Evolutionary conservation across 35 echinoderm and acorn worm genomes (phyloP).

Genomic region (Acanthaster planci): DNA sequence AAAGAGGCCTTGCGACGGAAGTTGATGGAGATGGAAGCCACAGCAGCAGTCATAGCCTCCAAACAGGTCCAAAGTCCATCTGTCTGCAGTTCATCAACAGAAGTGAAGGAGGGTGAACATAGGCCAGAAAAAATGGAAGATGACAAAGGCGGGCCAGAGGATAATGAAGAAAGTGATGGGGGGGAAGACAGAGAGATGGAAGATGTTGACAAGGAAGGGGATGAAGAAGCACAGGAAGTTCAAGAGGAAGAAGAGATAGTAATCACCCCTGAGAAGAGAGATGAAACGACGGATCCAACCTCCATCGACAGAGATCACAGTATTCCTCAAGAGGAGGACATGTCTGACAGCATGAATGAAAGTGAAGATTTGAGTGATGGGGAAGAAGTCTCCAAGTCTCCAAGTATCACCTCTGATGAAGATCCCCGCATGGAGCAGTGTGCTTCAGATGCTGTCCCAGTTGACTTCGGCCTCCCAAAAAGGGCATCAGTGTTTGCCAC

Average conservation of each 20-base stretch:
- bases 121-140: slow-evolving; percentile 36
- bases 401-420: not conserved
- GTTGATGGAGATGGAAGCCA: not conserved
- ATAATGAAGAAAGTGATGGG: not conserved
- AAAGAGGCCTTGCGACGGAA: slow-evolving; percentile 5
- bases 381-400: slow-evolving; percentile 3
- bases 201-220: slow-evolving; percentile 21
- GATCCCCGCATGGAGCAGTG: not conserved
- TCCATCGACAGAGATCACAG: not conserved
- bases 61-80: slow-evolving; percentile 26
- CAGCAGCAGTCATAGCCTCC: not conserved
- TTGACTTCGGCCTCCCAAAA: slow-evolving; percentile 28
- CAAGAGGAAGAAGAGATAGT: slow-evolving; percentile 23
- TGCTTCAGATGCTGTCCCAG: not conserved
- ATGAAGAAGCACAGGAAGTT: not conserved
- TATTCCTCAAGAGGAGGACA: not conserved
- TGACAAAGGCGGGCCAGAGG: not conserved
- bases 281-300: not conserved
- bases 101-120: slow-evolving; percentile 24
- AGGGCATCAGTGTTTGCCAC: not conserved
- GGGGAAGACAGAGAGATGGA: slow-evolving; percentile 23
- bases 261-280: not conserved
- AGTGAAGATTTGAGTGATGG: slow-evolving; percentile 13
- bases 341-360: slow-evolving; percentile 33
- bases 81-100: slow-evolving; percentile 28